Percentiles rank a stretch among this genome's conserved stretches.
Conservation (phyloP, 2,888 invertebrate genomes). For the Drosophila basisetae region DNA sequence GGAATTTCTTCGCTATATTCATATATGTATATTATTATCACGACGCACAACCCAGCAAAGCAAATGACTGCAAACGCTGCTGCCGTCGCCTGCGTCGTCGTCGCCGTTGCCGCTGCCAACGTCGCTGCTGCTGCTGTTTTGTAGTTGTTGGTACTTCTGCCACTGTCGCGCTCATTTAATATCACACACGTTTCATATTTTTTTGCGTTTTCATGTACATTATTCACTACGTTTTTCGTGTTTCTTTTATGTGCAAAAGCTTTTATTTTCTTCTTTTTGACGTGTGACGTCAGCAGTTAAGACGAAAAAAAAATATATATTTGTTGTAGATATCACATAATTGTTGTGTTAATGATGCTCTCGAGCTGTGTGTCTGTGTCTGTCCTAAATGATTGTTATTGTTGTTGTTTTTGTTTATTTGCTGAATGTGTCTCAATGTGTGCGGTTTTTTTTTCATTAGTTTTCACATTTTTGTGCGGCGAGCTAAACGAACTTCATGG, state of each 20-base stretch:
- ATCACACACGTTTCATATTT: slow-evolving; percentile 80
- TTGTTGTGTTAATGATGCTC: slow-evolving; percentile 57
- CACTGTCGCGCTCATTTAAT: slow-evolving; percentile 64
- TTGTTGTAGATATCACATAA: slow-evolving; percentile 77
- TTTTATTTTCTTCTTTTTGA: slow-evolving; percentile 29
- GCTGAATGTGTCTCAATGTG: slow-evolving; percentile 33
- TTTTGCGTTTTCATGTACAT: slow-evolving; percentile 56
- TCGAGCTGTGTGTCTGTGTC: slow-evolving; percentile 17
- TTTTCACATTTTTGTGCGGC: slow-evolving; percentile 56
- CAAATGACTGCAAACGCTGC: slow-evolving; percentile 43
- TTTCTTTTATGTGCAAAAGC: slow-evolving; percentile 49
- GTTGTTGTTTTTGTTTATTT: slow-evolving; percentile 43
- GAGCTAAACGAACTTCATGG: slow-evolving; percentile 70
- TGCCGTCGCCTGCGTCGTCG: slow-evolving; percentile 45
- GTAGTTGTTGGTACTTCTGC: slow-evolving; percentile 33
- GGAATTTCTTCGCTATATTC: slow-evolving; percentile 62
- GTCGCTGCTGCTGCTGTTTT: slow-evolving; percentile 30
- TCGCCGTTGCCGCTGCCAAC: slow-evolving; percentile 25
- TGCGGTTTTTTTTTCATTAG: slow-evolving; percentile 52
- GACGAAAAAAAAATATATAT: slow-evolving; percentile 37
- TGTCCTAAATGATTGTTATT: slow-evolving; percentile 29
- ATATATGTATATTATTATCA: slow-evolving; percentile 45
- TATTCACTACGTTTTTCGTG: slow-evolving; percentile 43
- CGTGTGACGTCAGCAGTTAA: slow-evolving; percentile 73
- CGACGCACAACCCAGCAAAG: slow-evolving; percentile 59